Base-by-base conservation (phyloP, 2,797 vertebrate genomes). In the Hephaestus fuliginosus region DNA sequence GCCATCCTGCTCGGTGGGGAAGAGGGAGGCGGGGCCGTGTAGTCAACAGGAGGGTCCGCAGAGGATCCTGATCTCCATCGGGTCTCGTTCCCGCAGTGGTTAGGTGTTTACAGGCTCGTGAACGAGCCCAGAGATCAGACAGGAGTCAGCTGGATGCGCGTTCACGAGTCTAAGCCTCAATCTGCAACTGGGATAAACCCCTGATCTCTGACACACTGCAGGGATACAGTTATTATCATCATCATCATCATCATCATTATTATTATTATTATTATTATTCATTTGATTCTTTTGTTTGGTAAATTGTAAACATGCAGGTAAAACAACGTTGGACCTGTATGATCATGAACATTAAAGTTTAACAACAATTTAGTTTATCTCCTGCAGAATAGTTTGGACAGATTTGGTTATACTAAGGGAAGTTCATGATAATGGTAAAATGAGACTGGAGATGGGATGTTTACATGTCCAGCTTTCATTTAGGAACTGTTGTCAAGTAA, bases 1-100 rank as follows among this genome's bases (percentile, higher is more conserved):
- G 96, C 93, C 97, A 97, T 97, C 57, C 64, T 80, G 78, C 73
- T 83, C 67, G 0, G 15, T 53, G 68, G 68, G n/a, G 63, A 33
- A 56, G 46, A n/a, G 30, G 5, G 30, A 5, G 30, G 30, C 30
- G 30, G 30, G 30, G 28, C 48, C 12, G 61, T 1, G 30, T 0
- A 6, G 11, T 18, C 60, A 3, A 15, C 69, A n/a, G 73, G 74
- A 36, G 22, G 48, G 3, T 53, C 3, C 3, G 49, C 8, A 7
- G 14, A 12, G 46, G 22, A 13, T n/a, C 4, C 33, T 28, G 43
- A 3, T 33, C 20, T 41, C 2, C 43, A 3, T 57, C 18, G 9
- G 51, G 2, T 63, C 55, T 9, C 52, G 62, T 52, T 56, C 76
- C 78, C 51, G 86, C 81, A 62, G 74, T 3, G 83, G 69, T 90